A percentile compares a stretch with the other conserved stretches of the same genome.
Conservation (phyloP, 1,140 invertebrate species). For the Chymomyza costata region DNA sequence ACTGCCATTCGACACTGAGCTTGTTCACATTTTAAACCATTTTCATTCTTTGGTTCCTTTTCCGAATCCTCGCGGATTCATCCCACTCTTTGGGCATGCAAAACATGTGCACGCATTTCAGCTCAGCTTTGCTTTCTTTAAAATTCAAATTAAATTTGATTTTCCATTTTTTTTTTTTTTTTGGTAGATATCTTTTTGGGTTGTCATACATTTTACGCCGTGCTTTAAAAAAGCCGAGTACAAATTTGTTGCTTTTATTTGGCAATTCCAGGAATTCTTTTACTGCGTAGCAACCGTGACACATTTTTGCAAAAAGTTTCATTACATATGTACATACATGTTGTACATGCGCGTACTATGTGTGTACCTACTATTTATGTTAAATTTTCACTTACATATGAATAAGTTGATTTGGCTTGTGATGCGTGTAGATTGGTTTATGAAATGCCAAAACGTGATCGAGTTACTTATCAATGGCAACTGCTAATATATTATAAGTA, state of each 20-base stretch:
- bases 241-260: slow-evolving; percentile 51
- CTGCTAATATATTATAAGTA: too few species aligned
- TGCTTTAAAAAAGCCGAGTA: slow-evolving; percentile 1
- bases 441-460: too few species aligned
- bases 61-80: background rate
- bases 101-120: slow-evolving; percentile 35
- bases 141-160: slow-evolving; percentile 68
- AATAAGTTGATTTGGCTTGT: too few species aligned
- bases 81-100: slow-evolving; percentile 27
- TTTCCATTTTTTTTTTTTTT: slow-evolving; percentile 23
- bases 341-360: background rate
- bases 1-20: slow-evolving; percentile 5
- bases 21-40: slow-evolving; percentile 20
- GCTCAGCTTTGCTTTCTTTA: slow-evolving; percentile 39
- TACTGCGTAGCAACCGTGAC: background rate
- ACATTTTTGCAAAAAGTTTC: background rate
- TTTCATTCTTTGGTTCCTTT: slow-evolving; percentile 1
- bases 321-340: too few species aligned
- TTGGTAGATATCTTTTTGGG: too few species aligned
- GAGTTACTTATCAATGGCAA: too few species aligned
- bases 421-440: too few species aligned
- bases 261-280: slow-evolving; percentile 22
- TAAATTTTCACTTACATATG: too few species aligned
- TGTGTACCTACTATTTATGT: too few species aligned
- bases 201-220: slow-evolving; percentile 11